Evolutionary conservation across 2,113 vertebrate species (phyloP).

Genomic region (Melanerpes formicivorus): DNA sequence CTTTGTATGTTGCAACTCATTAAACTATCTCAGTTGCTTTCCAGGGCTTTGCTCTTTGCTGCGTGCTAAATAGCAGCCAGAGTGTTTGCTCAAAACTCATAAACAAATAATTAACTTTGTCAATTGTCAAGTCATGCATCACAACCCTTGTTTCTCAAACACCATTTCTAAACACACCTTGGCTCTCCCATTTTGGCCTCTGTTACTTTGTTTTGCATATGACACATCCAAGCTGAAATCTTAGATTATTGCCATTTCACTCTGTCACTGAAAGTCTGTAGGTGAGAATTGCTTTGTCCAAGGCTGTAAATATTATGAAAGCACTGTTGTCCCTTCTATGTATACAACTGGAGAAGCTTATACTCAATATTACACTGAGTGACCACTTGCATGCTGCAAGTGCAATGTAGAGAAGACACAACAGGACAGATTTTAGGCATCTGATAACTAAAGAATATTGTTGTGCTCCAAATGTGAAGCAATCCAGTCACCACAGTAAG

Average conservation of each 20-base stretch:
- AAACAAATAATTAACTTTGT: slow-evolving; percentile 19
- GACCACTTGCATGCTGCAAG: not conserved
- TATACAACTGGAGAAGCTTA: not conserved
- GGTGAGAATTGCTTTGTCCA: not conserved
- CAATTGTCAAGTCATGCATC: not conserved
- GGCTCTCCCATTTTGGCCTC: not conserved
- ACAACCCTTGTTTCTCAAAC: not conserved
- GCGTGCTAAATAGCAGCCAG: not conserved
- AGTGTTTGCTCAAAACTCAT: slow-evolving; percentile 13
- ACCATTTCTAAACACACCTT: not conserved
- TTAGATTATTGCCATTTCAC: not conserved
- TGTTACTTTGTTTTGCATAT: not conserved
- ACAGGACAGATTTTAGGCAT: not conserved
- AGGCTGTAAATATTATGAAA: not conserved
- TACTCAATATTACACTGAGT: not conserved
- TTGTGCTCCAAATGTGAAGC: not conserved
- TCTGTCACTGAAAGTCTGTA: not conserved
- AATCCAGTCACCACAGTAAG: fast-evolving
- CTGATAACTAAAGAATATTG: not conserved
- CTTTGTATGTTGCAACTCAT: not conserved
- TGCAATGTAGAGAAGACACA: not conserved
- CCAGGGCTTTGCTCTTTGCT: not conserved
- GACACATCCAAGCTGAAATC: not conserved
- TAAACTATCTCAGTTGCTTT: not conserved
- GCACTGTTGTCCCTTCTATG: not conserved